Conservation (phyloP, 2,113 vertebrate genomes). For the Microcebus tavaratra region DNA sequence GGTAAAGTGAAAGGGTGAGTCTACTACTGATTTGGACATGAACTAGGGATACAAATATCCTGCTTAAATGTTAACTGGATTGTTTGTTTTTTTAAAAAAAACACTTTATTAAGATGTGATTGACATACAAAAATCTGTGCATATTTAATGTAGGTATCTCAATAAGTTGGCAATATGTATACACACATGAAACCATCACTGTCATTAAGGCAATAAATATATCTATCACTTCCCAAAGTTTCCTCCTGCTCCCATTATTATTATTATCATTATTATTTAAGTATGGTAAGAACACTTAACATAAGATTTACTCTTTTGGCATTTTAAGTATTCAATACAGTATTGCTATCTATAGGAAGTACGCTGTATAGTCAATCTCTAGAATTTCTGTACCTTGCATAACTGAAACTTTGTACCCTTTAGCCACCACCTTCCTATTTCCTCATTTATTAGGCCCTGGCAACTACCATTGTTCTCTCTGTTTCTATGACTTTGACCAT, state of each 20-base stretch:
- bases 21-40: conserved; percentile 37
- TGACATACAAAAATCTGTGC: background rate
- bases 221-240: background rate
- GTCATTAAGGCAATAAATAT: background rate
- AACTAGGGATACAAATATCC: conserved; percentile 12
- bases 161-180: background rate
- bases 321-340: background rate
- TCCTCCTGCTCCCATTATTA: background rate
- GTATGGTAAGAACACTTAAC: background rate
- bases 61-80: conserved; percentile 5
- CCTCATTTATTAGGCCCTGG: background rate
- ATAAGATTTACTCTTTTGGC: background rate
- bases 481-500: background rate
- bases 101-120: background rate
- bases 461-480: background rate
- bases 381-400: background rate
- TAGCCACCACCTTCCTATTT: background rate
- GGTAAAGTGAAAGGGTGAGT: conserved; percentile 38
- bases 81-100: background rate
- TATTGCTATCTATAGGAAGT: background rate
- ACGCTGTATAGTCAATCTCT: background rate
- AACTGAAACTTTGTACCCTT: background rate
- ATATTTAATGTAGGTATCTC: background rate
- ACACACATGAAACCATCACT: background rate
- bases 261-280: no score